phyloP scores from a whole-genome alignment of 2,797 vertebrate species.

The Nyctalus aviator region DNA sequence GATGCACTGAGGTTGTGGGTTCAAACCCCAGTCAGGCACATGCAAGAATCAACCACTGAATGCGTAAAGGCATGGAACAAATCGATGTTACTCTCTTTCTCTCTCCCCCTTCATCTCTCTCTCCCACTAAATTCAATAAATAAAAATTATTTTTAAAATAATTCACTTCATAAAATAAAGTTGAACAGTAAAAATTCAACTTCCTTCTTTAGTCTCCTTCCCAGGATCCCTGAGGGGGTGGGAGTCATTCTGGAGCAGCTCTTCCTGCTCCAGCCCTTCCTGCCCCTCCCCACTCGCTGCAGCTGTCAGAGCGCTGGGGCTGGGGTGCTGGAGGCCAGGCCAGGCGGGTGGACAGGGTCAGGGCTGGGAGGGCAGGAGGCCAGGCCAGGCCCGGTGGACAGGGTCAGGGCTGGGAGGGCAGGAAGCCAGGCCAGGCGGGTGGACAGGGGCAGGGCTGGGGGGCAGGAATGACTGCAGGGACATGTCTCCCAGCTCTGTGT shows the following conservation, averaged over 20 bases:
- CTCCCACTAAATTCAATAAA: not conserved
- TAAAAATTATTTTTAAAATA: not conserved
- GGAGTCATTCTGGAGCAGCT: not conserved
- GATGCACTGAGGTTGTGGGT: not conserved
- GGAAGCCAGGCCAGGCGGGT: not conserved
- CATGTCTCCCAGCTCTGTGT: not conserved
- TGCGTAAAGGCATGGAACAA: not conserved
- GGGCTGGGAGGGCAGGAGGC: not conserved
- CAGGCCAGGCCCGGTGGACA: too few relatives aligned
- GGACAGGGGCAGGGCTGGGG: too few relatives aligned
- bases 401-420: too few relatives aligned
- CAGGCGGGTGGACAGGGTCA: rapidly evolving
- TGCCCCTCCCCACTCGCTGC: too few relatives aligned
- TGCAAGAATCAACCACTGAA: not conserved
- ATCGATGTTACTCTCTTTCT: not conserved
- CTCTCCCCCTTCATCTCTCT: too few relatives aligned
- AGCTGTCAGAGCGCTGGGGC: too few relatives aligned
- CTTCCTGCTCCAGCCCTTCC: not conserved
- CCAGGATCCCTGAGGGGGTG: not conserved
- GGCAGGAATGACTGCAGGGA: not conserved
- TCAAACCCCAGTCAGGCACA: not conserved
- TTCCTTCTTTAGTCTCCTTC: not conserved
- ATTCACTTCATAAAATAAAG: not conserved
- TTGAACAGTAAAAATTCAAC: not conserved
- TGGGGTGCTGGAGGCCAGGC: not conserved